Evolutionary conservation across 2,113 vertebrate species (phyloP).

Genomic region (Cryptotis parvus): DNA sequence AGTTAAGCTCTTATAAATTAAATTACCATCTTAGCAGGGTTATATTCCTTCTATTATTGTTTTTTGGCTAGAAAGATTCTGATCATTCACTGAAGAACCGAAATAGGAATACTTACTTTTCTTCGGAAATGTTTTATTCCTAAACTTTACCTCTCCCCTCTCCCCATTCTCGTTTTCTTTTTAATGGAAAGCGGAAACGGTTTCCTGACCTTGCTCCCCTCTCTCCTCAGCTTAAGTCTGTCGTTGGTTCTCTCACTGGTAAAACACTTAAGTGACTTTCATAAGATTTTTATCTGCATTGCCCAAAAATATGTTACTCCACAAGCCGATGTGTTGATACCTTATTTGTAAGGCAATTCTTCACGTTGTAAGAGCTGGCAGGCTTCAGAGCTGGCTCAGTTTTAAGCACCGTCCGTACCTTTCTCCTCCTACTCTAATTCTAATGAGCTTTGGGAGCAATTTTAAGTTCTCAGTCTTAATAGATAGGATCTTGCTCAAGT

Average conservation of each 20-base stretch:
- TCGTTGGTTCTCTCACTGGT: background rate
- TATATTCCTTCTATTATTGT: background rate
- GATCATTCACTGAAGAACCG: background rate
- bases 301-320: conserved; percentile 25
- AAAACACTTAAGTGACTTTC: conserved; percentile 17
- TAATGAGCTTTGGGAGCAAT: background rate
- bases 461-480: conserved; percentile 3
- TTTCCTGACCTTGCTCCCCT: background rate
- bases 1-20: background rate
- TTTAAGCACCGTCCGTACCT: background rate
- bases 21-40: background rate
- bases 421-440: background rate
- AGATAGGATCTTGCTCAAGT: conserved; percentile 24
- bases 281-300: conserved; percentile 22
- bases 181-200: background rate
- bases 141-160: background rate
- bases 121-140: background rate
- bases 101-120: background rate
- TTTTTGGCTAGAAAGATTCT: conserved; percentile 8
- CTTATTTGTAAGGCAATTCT: conserved; percentile 16
- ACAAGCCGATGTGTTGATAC: conserved; percentile 23
- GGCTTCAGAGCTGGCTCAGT: background rate
- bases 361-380: background rate
- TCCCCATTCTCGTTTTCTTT: background rate
- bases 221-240: background rate